Conservation (phyloP, 2,888 invertebrate genomes). For the Euclidia mi region DNA sequence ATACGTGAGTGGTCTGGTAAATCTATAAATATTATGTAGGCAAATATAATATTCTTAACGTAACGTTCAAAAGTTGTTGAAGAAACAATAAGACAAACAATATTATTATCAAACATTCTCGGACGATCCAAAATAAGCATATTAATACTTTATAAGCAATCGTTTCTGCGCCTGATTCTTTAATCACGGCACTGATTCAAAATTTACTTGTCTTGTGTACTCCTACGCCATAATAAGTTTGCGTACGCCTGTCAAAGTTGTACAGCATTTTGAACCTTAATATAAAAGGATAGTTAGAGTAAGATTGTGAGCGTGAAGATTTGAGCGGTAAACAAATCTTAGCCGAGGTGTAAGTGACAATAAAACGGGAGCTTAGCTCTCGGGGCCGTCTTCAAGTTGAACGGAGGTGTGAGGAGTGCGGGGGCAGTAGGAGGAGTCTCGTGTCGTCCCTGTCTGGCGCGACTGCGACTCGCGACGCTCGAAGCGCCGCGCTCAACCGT, state of each 20-base stretch:
- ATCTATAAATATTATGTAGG: slow-evolving; percentile 15
- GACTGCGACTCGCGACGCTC: no score
- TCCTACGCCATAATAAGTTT: slow-evolving; percentile 56
- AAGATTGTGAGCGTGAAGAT: slow-evolving; percentile 60
- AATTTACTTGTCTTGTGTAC: slow-evolving; percentile 81
- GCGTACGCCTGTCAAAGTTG: slow-evolving; percentile 22
- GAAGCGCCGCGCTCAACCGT: slow-evolving; percentile 77
- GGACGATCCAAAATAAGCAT: slow-evolving; percentile 79
- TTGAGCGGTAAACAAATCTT: slow-evolving; percentile 79
- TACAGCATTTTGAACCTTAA: slow-evolving; percentile 59
- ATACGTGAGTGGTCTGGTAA: slow-evolving; percentile 15
- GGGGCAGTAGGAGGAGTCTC: slow-evolving; percentile 65
- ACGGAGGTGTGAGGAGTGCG: slow-evolving; percentile 59
- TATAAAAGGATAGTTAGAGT: slow-evolving; percentile 45
- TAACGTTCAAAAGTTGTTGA: slow-evolving; percentile 58
- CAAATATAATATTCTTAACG: slow-evolving; percentile 32
- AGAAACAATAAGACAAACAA: slow-evolving; percentile 67
- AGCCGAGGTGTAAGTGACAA: slow-evolving; percentile 88
- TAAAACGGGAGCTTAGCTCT: slow-evolving; percentile 88
- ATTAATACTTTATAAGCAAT: slow-evolving; percentile 85
- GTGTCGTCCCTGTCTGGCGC: slow-evolving; percentile 71
- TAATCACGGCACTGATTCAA: slow-evolving; percentile 83
- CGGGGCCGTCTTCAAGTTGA: slow-evolving; percentile 87
- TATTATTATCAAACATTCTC: slow-evolving; percentile 73
- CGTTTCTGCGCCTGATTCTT: slow-evolving; percentile 83